A percentile compares a stretch with the other conserved stretches of the same genome.
phyloP scores from a whole-genome alignment of 2,113 vertebrate genomes.

The Sorex fumeus region DNA sequence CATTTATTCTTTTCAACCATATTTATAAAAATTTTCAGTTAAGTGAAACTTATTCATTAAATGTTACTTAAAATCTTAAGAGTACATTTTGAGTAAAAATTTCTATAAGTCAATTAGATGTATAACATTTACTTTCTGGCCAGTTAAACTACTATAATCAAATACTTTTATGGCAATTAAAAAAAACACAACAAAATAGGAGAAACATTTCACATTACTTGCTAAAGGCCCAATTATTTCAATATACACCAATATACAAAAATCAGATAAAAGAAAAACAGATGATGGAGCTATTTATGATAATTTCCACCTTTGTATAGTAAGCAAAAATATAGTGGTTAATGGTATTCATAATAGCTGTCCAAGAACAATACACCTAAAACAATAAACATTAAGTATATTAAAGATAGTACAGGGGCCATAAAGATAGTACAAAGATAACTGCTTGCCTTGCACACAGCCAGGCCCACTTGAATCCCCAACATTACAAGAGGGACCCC shows the following conservation, averaged over 20 bases:
- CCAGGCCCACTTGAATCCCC: too few species aligned
- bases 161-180: constrained; percentile 26
- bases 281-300: constrained; percentile 1
- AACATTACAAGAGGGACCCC: too few species aligned
- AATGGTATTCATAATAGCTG: not conserved
- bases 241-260: constrained; percentile 51
- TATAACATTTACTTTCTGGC: not conserved
- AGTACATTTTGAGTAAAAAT: constrained; percentile 48
- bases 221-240: constrained; percentile 19
- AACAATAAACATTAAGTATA: not conserved
- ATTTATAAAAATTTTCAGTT: constrained; percentile 56
- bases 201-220: constrained; percentile 53
- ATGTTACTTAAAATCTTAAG: constrained; percentile 23
- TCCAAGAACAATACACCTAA: constrained; percentile 22
- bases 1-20: constrained; percentile 8
- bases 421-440: too few species aligned
- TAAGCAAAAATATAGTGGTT: constrained; percentile 40
- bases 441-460: too few species aligned
- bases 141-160: constrained; percentile 61
- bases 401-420: too few species aligned
- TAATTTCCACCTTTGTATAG: constrained; percentile 46
- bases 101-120: not conserved
- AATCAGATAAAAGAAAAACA: constrained; percentile 24
- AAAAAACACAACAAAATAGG: constrained; percentile 42
- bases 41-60: constrained; percentile 43